These are phyloP conservation scores for Linnaemya tessellans DNA, from an alignment of 2,888 invertebrate genomes.

Conservation along the genomic window DNA sequence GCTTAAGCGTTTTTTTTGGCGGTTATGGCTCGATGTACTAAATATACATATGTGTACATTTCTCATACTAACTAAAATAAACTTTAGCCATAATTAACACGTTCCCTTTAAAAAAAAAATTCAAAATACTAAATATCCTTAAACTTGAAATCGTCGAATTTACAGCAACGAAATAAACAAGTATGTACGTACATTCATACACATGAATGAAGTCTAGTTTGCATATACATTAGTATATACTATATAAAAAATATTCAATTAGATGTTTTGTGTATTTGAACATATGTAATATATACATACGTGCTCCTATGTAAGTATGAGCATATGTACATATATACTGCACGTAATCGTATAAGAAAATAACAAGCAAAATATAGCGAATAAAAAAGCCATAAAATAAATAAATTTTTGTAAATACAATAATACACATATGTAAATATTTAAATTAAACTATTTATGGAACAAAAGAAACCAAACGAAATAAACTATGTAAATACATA, in stretches of 20 bases:
- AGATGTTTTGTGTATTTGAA: neutral
- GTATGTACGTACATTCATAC: neutral
- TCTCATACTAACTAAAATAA: neutral
- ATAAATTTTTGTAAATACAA: slow-evolving; percentile 5
- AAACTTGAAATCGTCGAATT: neutral
- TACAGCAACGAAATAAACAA: neutral
- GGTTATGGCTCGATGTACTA: no score
- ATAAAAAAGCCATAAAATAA: slow-evolving; percentile 15
- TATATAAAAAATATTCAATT: neutral
- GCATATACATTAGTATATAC: neutral
- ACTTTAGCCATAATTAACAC: slow-evolving; percentile 1
- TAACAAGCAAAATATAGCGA: slow-evolving; percentile 2
- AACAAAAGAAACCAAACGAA: slow-evolving; percentile 55
- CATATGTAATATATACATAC: neutral
- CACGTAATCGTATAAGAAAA: neutral
- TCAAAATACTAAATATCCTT: neutral
- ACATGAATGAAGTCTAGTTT: neutral
- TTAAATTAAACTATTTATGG: slow-evolving; percentile 61
- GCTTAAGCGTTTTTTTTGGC: no score
- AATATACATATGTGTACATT: neutral
- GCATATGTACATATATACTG: neutral
- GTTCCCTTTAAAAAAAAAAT: neutral
- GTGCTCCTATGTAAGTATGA: neutral
- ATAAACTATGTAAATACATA: neutral
- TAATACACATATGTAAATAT: slow-evolving; percentile 21